A percentile compares a stretch with the other conserved stretches of the same genome.
Conservation (phyloP, 1,140 invertebrate species). For the Orussus abietinus region DNA sequence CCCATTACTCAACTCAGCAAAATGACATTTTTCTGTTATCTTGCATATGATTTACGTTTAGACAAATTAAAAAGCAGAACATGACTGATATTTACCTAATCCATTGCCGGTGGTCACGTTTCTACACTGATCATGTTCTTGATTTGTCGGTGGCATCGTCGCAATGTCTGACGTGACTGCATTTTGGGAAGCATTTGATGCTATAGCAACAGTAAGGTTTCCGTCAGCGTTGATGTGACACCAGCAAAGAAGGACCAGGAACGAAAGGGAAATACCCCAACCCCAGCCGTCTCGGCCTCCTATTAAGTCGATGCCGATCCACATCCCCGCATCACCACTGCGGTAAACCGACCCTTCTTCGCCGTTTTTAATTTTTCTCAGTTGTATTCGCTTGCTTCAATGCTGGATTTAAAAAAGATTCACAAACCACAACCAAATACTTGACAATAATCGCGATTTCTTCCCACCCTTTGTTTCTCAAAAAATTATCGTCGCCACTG, state of each 20-base stretch:
- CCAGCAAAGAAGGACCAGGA: constrained; percentile 36
- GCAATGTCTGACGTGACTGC: constrained; percentile 35
- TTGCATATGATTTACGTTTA: too few relatives aligned
- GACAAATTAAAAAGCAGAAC: too few relatives aligned
- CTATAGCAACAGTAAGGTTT: constrained; percentile 33
- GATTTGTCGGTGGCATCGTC: constrained; percentile 33
- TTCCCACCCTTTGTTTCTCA: too few relatives aligned
- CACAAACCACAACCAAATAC: too few relatives aligned
- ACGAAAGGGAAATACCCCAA: constrained; percentile 34
- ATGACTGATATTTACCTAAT: constrained; percentile 29
- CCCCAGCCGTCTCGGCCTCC: constrained; percentile 43
- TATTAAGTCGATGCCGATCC: constrained; percentile 45
- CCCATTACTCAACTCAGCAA: too few relatives aligned
- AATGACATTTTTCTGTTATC: too few relatives aligned
- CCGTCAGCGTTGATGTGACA: constrained; percentile 34
- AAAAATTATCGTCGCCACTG: too few relatives aligned
- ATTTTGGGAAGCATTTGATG: constrained; percentile 32
- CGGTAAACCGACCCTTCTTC: not conserved
- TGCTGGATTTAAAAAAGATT: too few relatives aligned
- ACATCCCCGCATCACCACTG: constrained; percentile 51
- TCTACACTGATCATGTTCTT: constrained; percentile 37
- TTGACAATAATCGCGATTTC: too few relatives aligned
- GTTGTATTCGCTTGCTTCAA: too few relatives aligned
- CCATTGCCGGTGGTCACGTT: constrained; percentile 41
- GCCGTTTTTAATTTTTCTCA: too few relatives aligned